phyloP scores from a whole-genome alignment of 2,797 vertebrate species.

The Crypturellus tataupa region DNA sequence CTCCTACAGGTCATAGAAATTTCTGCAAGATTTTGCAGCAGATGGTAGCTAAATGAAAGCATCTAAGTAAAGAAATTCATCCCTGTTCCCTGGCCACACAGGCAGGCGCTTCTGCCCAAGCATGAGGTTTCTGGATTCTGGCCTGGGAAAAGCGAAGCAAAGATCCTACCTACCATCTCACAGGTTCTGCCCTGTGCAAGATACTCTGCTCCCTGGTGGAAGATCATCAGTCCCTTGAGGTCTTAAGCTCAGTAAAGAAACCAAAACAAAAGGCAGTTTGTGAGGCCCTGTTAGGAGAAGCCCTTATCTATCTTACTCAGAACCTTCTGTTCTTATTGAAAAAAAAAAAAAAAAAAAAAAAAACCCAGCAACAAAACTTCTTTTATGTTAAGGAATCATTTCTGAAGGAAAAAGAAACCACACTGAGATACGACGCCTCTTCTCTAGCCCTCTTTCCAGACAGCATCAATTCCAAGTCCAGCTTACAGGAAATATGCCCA shows the following conservation, averaged over 20 bases:
- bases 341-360: neutral
- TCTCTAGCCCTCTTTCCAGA: neutral
- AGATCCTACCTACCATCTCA: neutral
- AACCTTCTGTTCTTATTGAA: neutral
- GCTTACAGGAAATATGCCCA: neutral
- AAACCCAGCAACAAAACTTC: too few relatives aligned
- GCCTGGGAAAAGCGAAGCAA: neutral
- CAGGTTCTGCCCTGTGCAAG: neutral
- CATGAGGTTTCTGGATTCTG: neutral
- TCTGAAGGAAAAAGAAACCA: neutral
- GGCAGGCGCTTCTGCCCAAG: neutral
- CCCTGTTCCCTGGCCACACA: neutral
- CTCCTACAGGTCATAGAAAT: constrained; percentile 37
- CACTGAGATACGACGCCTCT: neutral
- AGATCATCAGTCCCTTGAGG: neutral
- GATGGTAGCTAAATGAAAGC: constrained; percentile 33
- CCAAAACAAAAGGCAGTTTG: neutral
- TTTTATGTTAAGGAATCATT: neutral
- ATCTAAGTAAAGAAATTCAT: constrained; percentile 16
- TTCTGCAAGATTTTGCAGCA: constrained; percentile 64
- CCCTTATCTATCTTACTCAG: neutral
- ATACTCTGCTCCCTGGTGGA: neutral
- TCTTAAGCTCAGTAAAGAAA: neutral
- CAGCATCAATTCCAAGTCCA: neutral
- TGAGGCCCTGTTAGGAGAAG: neutral